Conservation (phyloP, 2,113 vertebrate species). For the Benitochromis conjunctus region DNA sequence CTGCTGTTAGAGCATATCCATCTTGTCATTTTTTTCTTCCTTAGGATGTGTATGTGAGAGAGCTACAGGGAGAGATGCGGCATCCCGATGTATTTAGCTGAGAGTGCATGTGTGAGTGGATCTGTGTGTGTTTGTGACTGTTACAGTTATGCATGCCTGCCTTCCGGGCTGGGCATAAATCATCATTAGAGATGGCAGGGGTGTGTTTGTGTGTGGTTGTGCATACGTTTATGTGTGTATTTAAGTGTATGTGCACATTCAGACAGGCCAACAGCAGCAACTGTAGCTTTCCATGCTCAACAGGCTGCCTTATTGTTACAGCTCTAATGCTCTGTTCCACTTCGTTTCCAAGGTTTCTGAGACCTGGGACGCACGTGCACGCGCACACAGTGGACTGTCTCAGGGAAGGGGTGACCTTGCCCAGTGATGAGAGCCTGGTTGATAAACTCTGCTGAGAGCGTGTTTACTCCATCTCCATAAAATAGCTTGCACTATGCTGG, state of each 20-base stretch:
- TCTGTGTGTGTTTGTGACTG: constrained; percentile 51
- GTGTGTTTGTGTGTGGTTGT: constrained; percentile 27
- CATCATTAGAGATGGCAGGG: constrained; percentile 70
- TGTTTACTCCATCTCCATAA: constrained; percentile 23
- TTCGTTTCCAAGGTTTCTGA: constrained; percentile 38
- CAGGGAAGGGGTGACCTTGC: constrained; percentile 49
- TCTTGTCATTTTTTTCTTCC: constrained; percentile 37
- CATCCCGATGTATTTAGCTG: constrained; percentile 27
- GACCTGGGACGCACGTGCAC: not conserved
- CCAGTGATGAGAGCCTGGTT: constrained; percentile 41
- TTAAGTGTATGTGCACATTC: not conserved
- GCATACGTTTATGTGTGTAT: not conserved
- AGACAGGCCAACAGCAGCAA: constrained; percentile 21
- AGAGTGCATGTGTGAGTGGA: constrained; percentile 26
- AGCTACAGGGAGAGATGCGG: not conserved
- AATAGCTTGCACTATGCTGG: not conserved
- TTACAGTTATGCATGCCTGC: constrained; percentile 65
- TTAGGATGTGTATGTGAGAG: not conserved
- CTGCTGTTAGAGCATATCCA: constrained; percentile 30
- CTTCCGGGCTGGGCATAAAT: constrained; percentile 62
- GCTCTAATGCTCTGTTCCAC: constrained; percentile 33
- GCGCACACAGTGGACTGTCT: not conserved
- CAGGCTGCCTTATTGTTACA: constrained; percentile 52
- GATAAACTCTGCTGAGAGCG: constrained; percentile 43
- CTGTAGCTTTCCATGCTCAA: constrained; percentile 55